These are phyloP conservation scores for Drosophila mojavensis DNA, from an alignment of 1,140 invertebrate species.

Conservation along the genomic window DNA sequence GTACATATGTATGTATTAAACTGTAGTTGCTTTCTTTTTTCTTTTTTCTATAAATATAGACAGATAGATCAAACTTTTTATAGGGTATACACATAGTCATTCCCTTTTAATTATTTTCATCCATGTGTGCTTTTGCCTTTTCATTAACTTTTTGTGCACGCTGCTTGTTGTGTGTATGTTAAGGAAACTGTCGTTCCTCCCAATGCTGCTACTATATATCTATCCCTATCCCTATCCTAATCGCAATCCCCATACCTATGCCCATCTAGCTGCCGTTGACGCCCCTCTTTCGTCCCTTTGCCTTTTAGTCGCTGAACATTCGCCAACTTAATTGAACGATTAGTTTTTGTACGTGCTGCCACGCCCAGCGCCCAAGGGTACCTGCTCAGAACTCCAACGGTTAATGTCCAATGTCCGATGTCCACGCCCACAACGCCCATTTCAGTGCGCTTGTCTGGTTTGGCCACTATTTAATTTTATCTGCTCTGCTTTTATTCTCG, in stretches of 20 bases:
- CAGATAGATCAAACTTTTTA: neutral
- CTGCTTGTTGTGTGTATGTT: slow-evolving; percentile 67
- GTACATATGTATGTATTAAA: neutral
- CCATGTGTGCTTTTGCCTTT: slow-evolving; percentile 45
- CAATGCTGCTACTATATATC: neutral
- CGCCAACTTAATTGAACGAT: slow-evolving; percentile 76
- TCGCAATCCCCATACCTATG: neutral
- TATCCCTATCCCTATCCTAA: slow-evolving; percentile 20
- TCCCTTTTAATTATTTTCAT: neutral
- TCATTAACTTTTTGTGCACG: slow-evolving; percentile 70
- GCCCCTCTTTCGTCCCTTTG: neutral
- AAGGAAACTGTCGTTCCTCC: slow-evolving; percentile 15
- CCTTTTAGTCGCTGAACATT: slow-evolving; percentile 23
- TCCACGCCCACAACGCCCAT: slow-evolving; percentile 23
- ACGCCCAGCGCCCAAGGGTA: slow-evolving; percentile 29
- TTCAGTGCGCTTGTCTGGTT: slow-evolving; percentile 37
- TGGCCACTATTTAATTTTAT: slow-evolving; percentile 79
- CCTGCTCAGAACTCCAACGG: slow-evolving; percentile 3
- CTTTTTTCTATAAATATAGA: too few species aligned
- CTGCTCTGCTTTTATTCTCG: slow-evolving; percentile 66
- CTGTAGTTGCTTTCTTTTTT: too few species aligned
- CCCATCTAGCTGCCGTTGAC: neutral
- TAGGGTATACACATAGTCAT: slow-evolving; percentile 24
- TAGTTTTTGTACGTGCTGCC: slow-evolving; percentile 72
- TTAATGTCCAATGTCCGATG: neutral